Conservation (phyloP, 2,113 vertebrate genomes). For the Ailuropoda melanoleuca region DNA sequence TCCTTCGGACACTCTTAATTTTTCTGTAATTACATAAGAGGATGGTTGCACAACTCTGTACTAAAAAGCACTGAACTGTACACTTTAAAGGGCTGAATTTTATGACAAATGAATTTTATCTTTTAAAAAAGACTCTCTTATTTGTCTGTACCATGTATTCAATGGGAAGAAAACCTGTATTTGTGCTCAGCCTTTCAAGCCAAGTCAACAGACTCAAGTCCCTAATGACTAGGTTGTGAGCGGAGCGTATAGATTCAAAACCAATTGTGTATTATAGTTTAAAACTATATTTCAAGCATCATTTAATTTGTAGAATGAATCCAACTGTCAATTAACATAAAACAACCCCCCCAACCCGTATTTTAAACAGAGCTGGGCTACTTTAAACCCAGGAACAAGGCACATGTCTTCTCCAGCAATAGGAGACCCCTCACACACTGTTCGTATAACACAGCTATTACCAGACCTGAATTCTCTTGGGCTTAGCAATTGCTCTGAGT, state of each 20-base stretch:
- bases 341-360: background rate
- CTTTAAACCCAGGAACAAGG: conserved; percentile 35
- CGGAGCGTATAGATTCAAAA: background rate
- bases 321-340: background rate
- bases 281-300: conserved; percentile 19
- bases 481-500: background rate
- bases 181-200: conserved; percentile 45
- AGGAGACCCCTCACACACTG: background rate
- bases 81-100: conserved; percentile 2
- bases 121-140: background rate
- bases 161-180: background rate
- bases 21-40: background rate
- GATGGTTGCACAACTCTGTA: background rate
- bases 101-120: background rate
- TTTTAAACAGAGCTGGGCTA: conserved; percentile 3
- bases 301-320: background rate
- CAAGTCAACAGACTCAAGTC: background rate
- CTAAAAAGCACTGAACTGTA: background rate
- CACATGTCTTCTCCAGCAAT: background rate
- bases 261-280: background rate
- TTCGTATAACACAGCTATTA: background rate
- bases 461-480: background rate
- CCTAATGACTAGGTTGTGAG: background rate
- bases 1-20: background rate
- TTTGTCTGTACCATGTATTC: background rate